A percentile compares a stretch with the other conserved stretches of the same genome.
phyloP scores from a whole-genome alignment of 2,113 vertebrate species.

The Silurus glanis region DNA sequence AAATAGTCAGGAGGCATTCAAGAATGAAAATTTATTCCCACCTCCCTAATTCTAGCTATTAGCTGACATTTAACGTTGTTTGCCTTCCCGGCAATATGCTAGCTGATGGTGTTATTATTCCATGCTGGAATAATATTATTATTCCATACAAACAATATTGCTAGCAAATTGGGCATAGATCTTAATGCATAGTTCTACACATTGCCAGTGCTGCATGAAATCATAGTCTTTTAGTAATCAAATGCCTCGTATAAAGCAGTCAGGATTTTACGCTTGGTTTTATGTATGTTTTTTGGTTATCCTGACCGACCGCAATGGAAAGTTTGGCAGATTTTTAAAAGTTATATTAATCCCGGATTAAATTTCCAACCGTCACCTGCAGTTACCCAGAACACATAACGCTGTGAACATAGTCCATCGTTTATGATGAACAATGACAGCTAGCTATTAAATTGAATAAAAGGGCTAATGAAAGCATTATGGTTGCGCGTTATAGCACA shows the following conservation, averaged over 20 bases:
- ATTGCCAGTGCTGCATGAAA: not conserved
- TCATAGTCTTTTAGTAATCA: not conserved
- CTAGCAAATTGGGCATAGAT: not conserved
- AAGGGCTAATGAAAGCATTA: not conserved
- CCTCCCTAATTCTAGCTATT: not conserved
- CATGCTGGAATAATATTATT: not conserved
- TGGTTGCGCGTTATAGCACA: not conserved
- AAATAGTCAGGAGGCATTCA: slow-evolving; percentile 11
- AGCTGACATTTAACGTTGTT: slow-evolving; percentile 20
- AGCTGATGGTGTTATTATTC: slow-evolving; percentile 5
- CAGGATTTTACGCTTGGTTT: not conserved
- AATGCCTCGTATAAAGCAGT: not conserved
- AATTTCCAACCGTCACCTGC: not conserved
- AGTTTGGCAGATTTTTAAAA: not conserved
- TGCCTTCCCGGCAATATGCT: not conserved
- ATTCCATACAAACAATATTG: not conserved
- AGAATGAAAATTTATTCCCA: slow-evolving; percentile 14
- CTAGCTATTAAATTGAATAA: not conserved
- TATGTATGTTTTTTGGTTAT: not conserved
- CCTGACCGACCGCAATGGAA: not conserved
- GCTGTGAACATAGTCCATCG: not conserved
- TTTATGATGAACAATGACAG: not conserved
- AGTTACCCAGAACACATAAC: not conserved
- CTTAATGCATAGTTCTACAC: not conserved
- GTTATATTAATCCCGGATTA: not conserved